Evolutionary conservation across 2,888 invertebrate species (phyloP), one percentile per base, ranked within the genome.

Genomic region (Plagiodera versicolora): DNA sequence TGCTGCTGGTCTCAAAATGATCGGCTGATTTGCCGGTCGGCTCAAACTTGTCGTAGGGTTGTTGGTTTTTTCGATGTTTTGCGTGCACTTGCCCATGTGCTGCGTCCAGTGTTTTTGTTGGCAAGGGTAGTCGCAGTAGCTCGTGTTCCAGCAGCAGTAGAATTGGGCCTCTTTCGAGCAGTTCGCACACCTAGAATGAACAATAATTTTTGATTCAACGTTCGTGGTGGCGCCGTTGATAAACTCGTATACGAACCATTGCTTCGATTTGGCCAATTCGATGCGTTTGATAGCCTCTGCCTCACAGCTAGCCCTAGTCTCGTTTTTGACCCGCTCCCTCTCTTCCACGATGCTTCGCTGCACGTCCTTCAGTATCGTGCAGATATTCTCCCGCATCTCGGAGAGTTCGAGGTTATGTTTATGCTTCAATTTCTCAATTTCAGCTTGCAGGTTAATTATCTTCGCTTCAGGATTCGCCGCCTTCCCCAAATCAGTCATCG

Each of bases 71-170:
- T 67, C 70, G 19, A 62, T 65, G 55, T 63, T 73, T 65, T 85
- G 85, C 1, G 85, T 83, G 72, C 89, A 89, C 45, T 83, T 83
- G 56, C 80, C 75, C 83, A 86, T 87, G 79, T 95, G 95, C 8
- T 84, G 81, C 0, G 88, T 80, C 95, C 95, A 95, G 79, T 95
- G 94, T 67, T 87, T 84, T 74, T 91, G 87, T 80, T 95, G 95
- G 73, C 96, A 96, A 1, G 88, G 85, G 77, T 91, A 90, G 81
- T 92, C 91, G 80, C 96, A 97, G 80, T 97, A 97, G 55, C 94
- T 89, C 0, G 95, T 95, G 82, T 95, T 96, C 95, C 96, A 97
- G 76, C 97, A 97, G 75, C 97, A 97, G 80, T 95, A 94, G 79
- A 94, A 93, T 70, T 91, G 88, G 0, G 96, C 94, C 79, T 95